A percentile compares a stretch with the other conserved stretches of the same genome.
These are phyloP conservation scores for Sminthurides aquaticus DNA, from an alignment of 2,888 invertebrate genomes.

Conservation along the genomic window DNA sequence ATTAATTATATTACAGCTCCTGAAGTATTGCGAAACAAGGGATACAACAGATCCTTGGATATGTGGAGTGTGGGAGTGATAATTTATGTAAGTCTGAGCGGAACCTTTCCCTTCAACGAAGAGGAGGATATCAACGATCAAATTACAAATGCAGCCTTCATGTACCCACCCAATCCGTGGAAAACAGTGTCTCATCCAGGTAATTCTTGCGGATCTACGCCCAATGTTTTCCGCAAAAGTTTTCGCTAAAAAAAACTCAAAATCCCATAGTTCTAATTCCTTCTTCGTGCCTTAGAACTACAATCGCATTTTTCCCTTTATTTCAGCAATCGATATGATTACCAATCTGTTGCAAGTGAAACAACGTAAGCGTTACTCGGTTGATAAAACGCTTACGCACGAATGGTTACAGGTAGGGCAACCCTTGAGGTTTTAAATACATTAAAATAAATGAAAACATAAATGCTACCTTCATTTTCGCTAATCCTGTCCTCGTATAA, in stretches of 20 bases:
- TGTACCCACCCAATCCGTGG: slow-evolving; percentile 99
- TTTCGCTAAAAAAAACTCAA: too few relatives aligned
- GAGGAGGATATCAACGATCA: slow-evolving; percentile 99
- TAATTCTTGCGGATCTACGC: slow-evolving; percentile 49
- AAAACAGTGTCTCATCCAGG: slow-evolving; percentile 87
- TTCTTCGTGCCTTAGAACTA: too few relatives aligned
- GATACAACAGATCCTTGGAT: slow-evolving; percentile 95
- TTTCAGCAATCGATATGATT: slow-evolving; percentile 91
- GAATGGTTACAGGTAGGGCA: slow-evolving; percentile 81
- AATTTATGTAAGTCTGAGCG: slow-evolving; percentile 94
- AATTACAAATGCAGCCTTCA: slow-evolving; percentile 98
- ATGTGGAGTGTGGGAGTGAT: slow-evolving; percentile 99
- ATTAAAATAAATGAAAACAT: too few relatives aligned
- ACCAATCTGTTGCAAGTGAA: slow-evolving; percentile 96
- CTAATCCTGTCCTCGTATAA: neutral
- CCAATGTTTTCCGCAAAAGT: too few relatives aligned
- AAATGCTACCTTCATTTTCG: neutral
- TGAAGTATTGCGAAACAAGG: slow-evolving; percentile 94
- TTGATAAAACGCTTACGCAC: slow-evolving; percentile 91
- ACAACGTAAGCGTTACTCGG: slow-evolving; percentile 86
- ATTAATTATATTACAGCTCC: slow-evolving; percentile 60
- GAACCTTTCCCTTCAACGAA: slow-evolving; percentile 99
- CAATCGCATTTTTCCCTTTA: slow-evolving; percentile 28
- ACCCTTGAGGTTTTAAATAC: neutral
- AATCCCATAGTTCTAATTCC: too few relatives aligned